Base-by-base conservation (phyloP, 2,888 invertebrate species). In the Pyrrhia umbra region DNA sequence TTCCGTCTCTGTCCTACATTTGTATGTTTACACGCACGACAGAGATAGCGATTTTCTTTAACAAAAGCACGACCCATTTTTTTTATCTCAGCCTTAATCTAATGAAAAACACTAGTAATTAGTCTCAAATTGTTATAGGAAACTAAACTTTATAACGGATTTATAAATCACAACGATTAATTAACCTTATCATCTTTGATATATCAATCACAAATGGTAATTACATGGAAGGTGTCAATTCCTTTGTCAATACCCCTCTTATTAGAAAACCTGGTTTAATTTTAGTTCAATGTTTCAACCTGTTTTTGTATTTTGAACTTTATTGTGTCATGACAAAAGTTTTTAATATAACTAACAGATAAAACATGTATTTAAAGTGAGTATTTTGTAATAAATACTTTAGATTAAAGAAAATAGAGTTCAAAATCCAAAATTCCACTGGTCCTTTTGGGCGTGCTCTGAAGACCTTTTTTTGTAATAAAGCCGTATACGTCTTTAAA, bases 121-220 rank as follows among this genome's bases (percentile, higher is more conserved):
- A 70, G 21, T 70, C 30, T 67, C 42, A 34, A 68, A 45, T 21
- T 15, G 34, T 46, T 59, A 21, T 8, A 45, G 16, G 30, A 64
- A 39, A 45, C 45, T 30, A 59, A 9, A n/a, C 1, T 25, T 46
- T n/a, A 8, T 54, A 52, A 43, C n/a, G 13, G 30, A 60, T 68
- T 68, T 68, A 59, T 23, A 34, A 46, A 64, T 69, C 69, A 65
- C 27, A 49, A 49, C 15, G 27, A 69, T 61, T 23, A 49, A 43
- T 61, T 46, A 49, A 66, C 20, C 40, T 64, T 51, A 69, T 66
- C n/a, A 49, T 67, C 71, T 67, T 67, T 67, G 71, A 67, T 67
- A 64, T 72, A 69, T 62, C 42, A 20, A 66, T 69, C 70, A 66
- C 72, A 72, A 50, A 45, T 1, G 30, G 65, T 68, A 47, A 64